Evolutionary conservation across 2,113 vertebrate genomes (phyloP), one percentile per base, ranked within the genome.

Genomic region (Vulpes ferrilata): DNA sequence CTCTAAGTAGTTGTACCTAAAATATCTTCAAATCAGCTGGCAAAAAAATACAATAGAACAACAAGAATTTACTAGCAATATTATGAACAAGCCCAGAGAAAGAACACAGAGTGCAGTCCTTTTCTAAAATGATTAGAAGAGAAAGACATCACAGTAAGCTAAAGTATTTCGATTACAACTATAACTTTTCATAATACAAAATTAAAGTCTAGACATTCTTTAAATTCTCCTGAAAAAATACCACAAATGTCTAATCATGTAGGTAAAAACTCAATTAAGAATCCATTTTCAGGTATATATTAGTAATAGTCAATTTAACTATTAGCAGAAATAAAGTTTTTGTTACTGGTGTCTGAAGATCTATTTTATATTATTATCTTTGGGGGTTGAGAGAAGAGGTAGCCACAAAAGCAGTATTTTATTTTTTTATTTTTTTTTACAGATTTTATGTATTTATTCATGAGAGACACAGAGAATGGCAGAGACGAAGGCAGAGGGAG

Each of bases 131-230:
- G 17, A 95, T 88, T 55, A 89, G 7, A 74, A 88, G 82, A 84
- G 1, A 8, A 80, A 85, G 6, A 92, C 2, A 90, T 43, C 38
- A 67, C 20, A 80, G 48, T 84, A 55, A n/a, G 12, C 62, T 83
- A 38, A 94, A 55, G 13, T 62, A 91, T 91, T 95, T 76, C 93
- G 17, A 97, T 76, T 53, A 69, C 4, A 81, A 12, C 16, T 20
- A 62, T 35, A 84, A 84, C 90, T 94, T 97, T 60, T 59, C 25
- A 88, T 51, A 93, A 94, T 25, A 87, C 17, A 96, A 11, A 95
- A 93, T 69, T 69, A 86, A 93, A 35, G 51, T 22, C 48, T 48
- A 81, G 12, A 73, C 2, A 95, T 83, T 87, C 57, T 67, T 79
- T 62, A 73, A 67, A 74, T 64, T 89, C 12, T 60, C 90, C 57